A percentile compares a stretch with the other conserved stretches of the same genome.
These are phyloP conservation scores for Drosophila chauvacae DNA, from an alignment of 1,140 invertebrate species.

Conservation along the genomic window DNA sequence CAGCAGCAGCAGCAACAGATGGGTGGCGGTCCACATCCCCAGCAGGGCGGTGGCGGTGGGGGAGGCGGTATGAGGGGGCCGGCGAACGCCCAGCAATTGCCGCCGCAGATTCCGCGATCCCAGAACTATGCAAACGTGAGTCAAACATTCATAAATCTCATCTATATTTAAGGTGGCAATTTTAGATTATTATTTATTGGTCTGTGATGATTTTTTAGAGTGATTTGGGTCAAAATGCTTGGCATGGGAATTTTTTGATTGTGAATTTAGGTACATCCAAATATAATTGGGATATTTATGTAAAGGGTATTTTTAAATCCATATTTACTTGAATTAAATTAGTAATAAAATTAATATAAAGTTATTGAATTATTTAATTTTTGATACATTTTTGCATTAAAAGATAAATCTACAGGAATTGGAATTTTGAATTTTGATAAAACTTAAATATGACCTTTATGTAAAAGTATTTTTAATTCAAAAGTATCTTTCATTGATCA, in stretches of 20 bases:
- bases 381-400: too few species aligned
- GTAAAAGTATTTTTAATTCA: too few species aligned
- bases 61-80: conserved; percentile 53
- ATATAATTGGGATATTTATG: neutral
- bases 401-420: too few species aligned
- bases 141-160: conserved; percentile 15
- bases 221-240: conserved; percentile 15
- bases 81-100: conserved; percentile 62
- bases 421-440: too few species aligned
- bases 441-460: too few species aligned
- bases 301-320: neutral
- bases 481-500: too few species aligned
- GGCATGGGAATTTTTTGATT: too few species aligned
- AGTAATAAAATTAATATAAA: neutral
- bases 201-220: conserved; percentile 6
- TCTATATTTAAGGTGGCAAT: conserved; percentile 27
- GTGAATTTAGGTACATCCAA: neutral
- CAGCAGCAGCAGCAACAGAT: conserved; percentile 56
- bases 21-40: conserved; percentile 45
- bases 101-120: conserved; percentile 62
- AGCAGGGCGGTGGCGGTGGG: conserved; percentile 20
- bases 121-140: conserved; percentile 71
- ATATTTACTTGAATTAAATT: neutral
- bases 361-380: too few species aligned
- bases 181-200: conserved; percentile 30